A percentile compares a stretch with the other conserved stretches of the same genome.
phyloP scores from a whole-genome alignment of 2,888 invertebrate species.

The Eupeodes latifasciatus region DNA sequence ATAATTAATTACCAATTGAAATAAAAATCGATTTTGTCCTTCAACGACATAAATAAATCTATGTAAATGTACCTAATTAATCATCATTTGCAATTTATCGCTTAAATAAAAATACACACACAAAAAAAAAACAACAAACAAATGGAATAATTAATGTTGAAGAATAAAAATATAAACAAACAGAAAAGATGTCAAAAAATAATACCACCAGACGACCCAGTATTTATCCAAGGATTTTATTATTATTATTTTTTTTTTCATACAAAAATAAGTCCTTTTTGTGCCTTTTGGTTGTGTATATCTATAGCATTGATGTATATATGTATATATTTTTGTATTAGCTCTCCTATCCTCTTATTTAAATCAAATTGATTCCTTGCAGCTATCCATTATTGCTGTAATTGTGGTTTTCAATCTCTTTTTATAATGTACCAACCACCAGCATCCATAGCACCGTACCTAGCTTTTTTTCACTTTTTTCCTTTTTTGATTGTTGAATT shows the following conservation, averaged over 20 bases:
- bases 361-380: constrained; percentile 12
- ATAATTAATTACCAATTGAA: background rate
- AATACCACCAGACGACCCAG: background rate
- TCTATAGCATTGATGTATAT: background rate
- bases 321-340: background rate
- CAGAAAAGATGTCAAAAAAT: background rate
- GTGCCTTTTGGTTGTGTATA: background rate
- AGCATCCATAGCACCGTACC: too few species aligned
- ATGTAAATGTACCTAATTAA: constrained; percentile 53
- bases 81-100: constrained; percentile 49
- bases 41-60: background rate
- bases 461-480: background rate
- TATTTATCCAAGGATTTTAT: background rate
- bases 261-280: background rate
- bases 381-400: constrained; percentile 27
- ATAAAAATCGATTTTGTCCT: background rate
- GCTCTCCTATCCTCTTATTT: background rate
- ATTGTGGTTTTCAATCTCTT: constrained; percentile 28
- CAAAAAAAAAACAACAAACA: background rate
- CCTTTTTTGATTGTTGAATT: constrained; percentile 21
- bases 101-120: background rate
- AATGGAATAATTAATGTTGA: background rate
- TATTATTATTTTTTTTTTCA: too few species aligned
- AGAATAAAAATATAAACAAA: background rate
- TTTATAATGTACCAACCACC: background rate